Conservation (phyloP, 2,888 invertebrate genomes). For the Hemicrepidius hirtus region DNA sequence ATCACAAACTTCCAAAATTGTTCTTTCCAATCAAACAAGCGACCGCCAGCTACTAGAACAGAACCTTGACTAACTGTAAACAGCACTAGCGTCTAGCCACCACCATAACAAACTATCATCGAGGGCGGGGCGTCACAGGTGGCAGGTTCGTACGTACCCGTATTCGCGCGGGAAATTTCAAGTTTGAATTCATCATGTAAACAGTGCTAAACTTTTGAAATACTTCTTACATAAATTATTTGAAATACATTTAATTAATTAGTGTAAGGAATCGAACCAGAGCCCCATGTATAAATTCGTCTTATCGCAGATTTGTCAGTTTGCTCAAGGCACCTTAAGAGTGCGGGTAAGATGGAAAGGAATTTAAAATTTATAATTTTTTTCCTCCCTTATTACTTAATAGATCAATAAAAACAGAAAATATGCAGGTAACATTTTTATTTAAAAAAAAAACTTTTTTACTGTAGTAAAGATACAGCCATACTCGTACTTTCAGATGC, state of each 20-base stretch:
- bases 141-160: not conserved
- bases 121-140: not conserved
- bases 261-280: not conserved
- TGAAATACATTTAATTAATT: slow-evolving; percentile 1
- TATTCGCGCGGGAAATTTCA: not conserved
- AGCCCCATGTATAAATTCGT: not conserved
- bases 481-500: slow-evolving; percentile 15
- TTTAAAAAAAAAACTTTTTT: slow-evolving; percentile 1
- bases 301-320: not conserved
- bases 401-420: slow-evolving; percentile 1
- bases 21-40: too few species aligned
- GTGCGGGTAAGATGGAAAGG: not conserved
- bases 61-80: too few species aligned
- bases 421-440: not conserved
- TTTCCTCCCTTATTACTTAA: not conserved
- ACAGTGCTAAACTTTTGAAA: slow-evolving; percentile 1
- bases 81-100: slow-evolving; percentile 1
- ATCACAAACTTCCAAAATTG: too few species aligned
- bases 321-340: not conserved
- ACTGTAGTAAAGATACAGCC: slow-evolving; percentile 16
- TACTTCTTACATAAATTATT: not conserved
- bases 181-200: too few species aligned
- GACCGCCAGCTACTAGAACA: too few species aligned
- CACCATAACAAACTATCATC: too few species aligned
- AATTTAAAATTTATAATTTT: not conserved